Evolutionary conservation across 2,888 invertebrate genomes (phyloP), one percentile per base, ranked within the genome.

Genomic region (Eugnorisma glareosa): DNA sequence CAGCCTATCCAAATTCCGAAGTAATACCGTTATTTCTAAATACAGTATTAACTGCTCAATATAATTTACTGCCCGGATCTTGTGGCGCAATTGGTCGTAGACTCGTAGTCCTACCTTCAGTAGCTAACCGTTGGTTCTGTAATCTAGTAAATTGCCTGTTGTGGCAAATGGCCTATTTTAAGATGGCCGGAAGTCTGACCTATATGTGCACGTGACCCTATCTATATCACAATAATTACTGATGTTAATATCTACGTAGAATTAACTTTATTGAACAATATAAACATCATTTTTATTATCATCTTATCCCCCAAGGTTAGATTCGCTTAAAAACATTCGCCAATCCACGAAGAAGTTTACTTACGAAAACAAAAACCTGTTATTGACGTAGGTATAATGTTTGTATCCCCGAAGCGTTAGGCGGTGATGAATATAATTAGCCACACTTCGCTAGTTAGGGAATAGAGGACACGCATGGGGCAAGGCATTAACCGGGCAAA

Each of bases 61-160:
- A 81, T 45, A 64, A 74, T 77, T 77, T 75, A 43, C 0, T 43
- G 18, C 8, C 40, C 45, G 82, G 64, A 57, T 43, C 64, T 82
- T 35, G 45, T 57, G 48, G 35, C 57, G 64, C 57, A 82, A 66
- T 82, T 75, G 31, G n/a, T 45, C 61, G 35, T 54, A 51, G 40
- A 48, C n/a, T n/a, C n/a, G n/a, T n/a, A n/a, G n/a, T n/a, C n/a
- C n/a, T 28, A 78, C 28, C 24, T 43, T 18, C 40, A 15, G n/a
- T 35, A 37, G 37, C 37, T 37, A 13, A 57, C 24, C 21, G 21
- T 82, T 75, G 35, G 28, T 31, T 35, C 35, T 81, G 43, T 81
- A 63, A 43, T 82, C 66, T 37, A 61, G 15, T 40, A 59, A 82
- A 75, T 66, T 40, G 28, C 28, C 35, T 11, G 57, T 35, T 28